Base-by-base conservation (phyloP, 2,888 invertebrate species). In the Autographa gamma region DNA sequence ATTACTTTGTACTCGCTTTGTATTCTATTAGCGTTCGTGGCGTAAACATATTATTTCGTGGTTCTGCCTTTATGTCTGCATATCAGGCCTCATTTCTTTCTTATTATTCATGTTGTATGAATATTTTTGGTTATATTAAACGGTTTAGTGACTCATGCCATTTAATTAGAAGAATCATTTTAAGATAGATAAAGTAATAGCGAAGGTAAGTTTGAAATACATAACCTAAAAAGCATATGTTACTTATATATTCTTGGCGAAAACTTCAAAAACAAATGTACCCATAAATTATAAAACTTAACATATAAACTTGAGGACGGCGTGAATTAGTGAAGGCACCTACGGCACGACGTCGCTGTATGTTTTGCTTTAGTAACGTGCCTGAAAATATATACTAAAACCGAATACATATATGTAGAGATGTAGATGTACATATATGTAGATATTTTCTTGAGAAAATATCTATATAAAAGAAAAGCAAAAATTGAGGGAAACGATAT, bases 1-100 rank as follows among this genome's bases (percentile, higher is more conserved):
- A 77, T 77, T 77, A 77, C 73, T 77, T 77, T 69, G 73, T 73
- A 56, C 38, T 69, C 63, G 66, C 61, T 77, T 64, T 54, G 59
- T 77, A 81, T 77, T 77, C 81, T 66, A 77, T 77, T 80, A 77
- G 63, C 58, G 67, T 77, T 41, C 63, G 68, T 16, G 41, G 65
- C 41, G 66, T 77, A 72, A 80, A 77, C 63, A 80, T 66, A 77
- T 77, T 66, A 77, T 77, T 73, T 77, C 38, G 54, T 77, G 73
- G 73, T 63, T 56, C 52, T 66, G 61, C 41, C 61, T 77, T 72
- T 77, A 63, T 77, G 80, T 72, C 60, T 66, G 80, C 38, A 59
- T 80, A 77, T 77, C 62, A 60, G 62, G 43, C 66, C 60, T 25
- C 58, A 43, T 48, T 72, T 48, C 65, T 66, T 72, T 68, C 52